Evolutionary conservation across 1,140 invertebrate genomes (phyloP).

Genomic region (Sycobia sp.): DNA sequence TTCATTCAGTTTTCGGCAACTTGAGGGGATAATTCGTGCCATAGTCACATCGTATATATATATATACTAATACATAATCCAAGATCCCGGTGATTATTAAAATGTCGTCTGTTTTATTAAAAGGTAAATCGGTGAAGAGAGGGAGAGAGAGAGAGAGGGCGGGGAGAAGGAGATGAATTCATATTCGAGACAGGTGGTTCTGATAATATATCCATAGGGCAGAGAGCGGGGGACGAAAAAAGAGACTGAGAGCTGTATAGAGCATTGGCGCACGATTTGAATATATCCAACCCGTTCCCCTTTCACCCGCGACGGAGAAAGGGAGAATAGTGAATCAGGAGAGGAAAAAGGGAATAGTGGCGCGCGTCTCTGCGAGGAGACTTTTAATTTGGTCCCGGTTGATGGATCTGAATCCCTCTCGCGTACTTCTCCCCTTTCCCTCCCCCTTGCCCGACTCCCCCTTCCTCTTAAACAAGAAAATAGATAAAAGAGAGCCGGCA

Average conservation of each 20-base stretch:
- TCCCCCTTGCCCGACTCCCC: neutral
- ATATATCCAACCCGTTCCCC: too few species aligned
- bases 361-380: neutral
- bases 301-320: too few species aligned
- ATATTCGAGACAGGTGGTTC: slow-evolving; percentile 1
- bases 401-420: neutral
- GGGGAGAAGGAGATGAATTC: neutral
- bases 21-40: too few species aligned
- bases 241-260: too few species aligned
- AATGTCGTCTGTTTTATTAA: slow-evolving; percentile 12
- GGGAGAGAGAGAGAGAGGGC: too few species aligned
- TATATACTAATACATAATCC: too few species aligned
- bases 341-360: neutral
- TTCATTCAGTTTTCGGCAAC: too few species aligned
- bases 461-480: neutral
- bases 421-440: neutral
- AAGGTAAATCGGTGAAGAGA: too few species aligned
- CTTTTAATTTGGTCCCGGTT: slow-evolving; percentile 23
- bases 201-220: slow-evolving; percentile 5
- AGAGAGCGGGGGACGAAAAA: too few species aligned
- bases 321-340: too few species aligned
- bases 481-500: slow-evolving; percentile 24
- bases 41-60: too few species aligned
- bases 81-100: slow-evolving; percentile 9
- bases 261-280: neutral